Percentiles rank a stretch among this genome's conserved stretches.
phyloP scores from a whole-genome alignment of 1,140 invertebrate genomes.

The Colletes latitarsis region DNA sequence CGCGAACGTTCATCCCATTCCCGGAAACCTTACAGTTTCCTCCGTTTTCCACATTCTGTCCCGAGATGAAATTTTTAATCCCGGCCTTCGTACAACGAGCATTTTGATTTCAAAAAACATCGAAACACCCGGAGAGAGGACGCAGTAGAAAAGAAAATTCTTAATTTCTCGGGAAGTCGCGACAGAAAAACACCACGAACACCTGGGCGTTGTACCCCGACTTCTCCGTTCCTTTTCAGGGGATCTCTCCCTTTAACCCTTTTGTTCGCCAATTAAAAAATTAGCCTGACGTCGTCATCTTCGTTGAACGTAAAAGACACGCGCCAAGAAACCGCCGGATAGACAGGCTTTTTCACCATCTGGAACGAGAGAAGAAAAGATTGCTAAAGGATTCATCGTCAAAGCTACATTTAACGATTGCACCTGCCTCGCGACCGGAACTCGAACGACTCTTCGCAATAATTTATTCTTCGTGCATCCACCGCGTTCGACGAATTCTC shows the following conservation, averaged over 20 bases:
- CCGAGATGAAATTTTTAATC: constrained; percentile 36
- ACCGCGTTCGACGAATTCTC: neutral
- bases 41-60: constrained; percentile 23
- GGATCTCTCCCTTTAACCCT: constrained; percentile 37
- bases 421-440: constrained; percentile 55
- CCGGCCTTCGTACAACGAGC: neutral
- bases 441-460: constrained; percentile 25
- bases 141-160: neutral
- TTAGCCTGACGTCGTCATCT: constrained; percentile 74
- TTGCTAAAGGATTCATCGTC: constrained; percentile 80
- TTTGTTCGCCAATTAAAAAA: constrained; percentile 64
- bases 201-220: constrained; percentile 2
- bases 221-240: constrained; percentile 47
- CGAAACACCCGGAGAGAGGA: no score
- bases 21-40: neutral
- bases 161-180: constrained; percentile 11
- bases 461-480: neutral
- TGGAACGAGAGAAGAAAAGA: constrained; percentile 76
- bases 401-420: constrained; percentile 77
- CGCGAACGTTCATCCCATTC: neutral
- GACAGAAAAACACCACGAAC: no score
- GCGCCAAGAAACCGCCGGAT: constrained; percentile 71
- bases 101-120: neutral
- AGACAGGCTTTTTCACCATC: constrained; percentile 75
- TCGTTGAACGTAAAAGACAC: constrained; percentile 75